Percentiles rank a stretch among this genome's conserved stretches.
Conservation (phyloP, 2,113 vertebrate genomes). For the Vanacampus margaritifer region DNA sequence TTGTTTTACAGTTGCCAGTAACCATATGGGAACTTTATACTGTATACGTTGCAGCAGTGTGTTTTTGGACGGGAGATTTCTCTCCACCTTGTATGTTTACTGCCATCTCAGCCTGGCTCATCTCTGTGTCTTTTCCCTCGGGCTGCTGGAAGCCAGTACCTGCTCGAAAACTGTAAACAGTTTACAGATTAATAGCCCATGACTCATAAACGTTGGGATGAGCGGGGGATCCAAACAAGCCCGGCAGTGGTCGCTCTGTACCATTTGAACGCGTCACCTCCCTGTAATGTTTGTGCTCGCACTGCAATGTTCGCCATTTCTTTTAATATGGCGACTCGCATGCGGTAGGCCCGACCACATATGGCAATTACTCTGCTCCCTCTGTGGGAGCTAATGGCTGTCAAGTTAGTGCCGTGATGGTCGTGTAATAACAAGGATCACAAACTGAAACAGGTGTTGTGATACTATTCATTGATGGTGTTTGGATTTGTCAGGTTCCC, state of each 20-base stretch:
- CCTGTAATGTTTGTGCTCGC: slow-evolving; percentile 46
- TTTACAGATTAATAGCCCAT: slow-evolving; percentile 69
- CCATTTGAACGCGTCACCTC: slow-evolving; percentile 46
- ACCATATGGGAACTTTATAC: slow-evolving; percentile 26
- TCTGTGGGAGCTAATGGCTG: slow-evolving; percentile 22
- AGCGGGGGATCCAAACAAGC: slow-evolving; percentile 53
- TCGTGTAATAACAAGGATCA: slow-evolving; percentile 12
- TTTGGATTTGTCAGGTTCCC: slow-evolving; percentile 6
- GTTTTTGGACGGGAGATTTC: slow-evolving; percentile 24
- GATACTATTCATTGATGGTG: neutral
- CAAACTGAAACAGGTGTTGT: neutral
- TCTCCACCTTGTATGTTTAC: slow-evolving; percentile 43
- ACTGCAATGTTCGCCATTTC: slow-evolving; percentile 8
- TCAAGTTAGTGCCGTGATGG: neutral
- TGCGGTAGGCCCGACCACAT: slow-evolving; percentile 14
- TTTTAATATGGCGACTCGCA: slow-evolving; percentile 32
- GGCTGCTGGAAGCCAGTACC: slow-evolving; percentile 57
- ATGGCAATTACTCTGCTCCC: slow-evolving; percentile 35
- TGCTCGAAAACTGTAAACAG: slow-evolving; percentile 72
- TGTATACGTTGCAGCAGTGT: slow-evolving; percentile 21
- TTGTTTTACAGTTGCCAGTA: slow-evolving; percentile 50
- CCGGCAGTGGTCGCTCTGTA: slow-evolving; percentile 46
- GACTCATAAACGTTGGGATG: slow-evolving; percentile 63
- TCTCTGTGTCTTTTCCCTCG: slow-evolving; percentile 56
- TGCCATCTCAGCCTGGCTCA: slow-evolving; percentile 45